These are phyloP conservation scores for Isichthys henryi DNA, from an alignment of 2,113 vertebrate genomes.

Conservation along the genomic window DNA sequence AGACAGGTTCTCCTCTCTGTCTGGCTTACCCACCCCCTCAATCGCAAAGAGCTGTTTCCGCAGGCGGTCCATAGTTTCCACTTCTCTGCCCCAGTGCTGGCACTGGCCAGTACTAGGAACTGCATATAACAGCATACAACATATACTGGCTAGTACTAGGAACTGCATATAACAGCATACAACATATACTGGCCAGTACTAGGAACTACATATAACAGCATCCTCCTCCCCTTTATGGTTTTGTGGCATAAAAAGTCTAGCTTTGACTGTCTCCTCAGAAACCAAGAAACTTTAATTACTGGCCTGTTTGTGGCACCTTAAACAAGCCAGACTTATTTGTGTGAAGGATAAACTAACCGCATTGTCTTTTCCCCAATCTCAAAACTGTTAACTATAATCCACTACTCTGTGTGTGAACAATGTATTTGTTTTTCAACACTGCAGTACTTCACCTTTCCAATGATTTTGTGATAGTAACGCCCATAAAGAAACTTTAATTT, in stretches of 20 bases:
- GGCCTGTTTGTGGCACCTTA: constrained; percentile 11
- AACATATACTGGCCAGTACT: neutral
- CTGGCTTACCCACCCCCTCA: constrained; percentile 8
- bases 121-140: neutral
- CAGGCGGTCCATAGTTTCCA: neutral
- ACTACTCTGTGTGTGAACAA: neutral
- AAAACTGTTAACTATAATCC: neutral
- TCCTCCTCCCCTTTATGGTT: constrained; percentile 15
- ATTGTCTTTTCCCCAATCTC: constrained; percentile 6
- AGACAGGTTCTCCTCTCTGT: neutral
- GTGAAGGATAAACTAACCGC: constrained; percentile 31
- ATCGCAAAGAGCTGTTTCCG: neutral
- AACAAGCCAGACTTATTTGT: constrained; percentile 30
- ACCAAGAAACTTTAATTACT: constrained; percentile 29
- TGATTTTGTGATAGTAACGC: neutral
- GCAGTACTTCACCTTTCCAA: neutral
- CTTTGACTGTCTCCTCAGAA: constrained; percentile 1
- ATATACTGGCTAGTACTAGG: neutral
- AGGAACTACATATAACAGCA: neutral
- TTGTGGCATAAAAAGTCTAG: constrained; percentile 31
- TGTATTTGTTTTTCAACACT: neutral
- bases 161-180: neutral
- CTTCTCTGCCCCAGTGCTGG: neutral
- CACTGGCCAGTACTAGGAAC: neutral
- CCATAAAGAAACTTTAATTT: neutral